These are phyloP conservation scores for Crotalus horridus DNA, from an alignment of 2,113 vertebrate species.

Conservation along the genomic window DNA sequence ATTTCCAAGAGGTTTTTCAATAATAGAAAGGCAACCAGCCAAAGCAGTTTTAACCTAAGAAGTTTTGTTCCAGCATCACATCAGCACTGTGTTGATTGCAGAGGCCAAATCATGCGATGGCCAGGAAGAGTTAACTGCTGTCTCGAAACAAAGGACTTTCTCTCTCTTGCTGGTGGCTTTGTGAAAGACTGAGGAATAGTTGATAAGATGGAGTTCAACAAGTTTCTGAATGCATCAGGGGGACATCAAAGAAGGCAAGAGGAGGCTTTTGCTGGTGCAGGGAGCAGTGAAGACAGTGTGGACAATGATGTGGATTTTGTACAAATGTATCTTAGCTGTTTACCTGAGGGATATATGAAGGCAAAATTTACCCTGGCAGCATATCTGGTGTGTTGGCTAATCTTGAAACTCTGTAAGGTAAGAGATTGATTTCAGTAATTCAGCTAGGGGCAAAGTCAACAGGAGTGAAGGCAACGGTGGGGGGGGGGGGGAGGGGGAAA, in stretches of 20 bases:
- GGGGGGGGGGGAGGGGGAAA: not conserved
- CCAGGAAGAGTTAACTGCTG: constrained; percentile 32
- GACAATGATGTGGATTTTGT: constrained; percentile 49
- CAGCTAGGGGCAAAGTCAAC: not conserved
- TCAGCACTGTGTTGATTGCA: constrained; percentile 43
- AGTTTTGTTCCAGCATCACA: constrained; percentile 49
- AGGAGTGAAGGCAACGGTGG: not conserved
- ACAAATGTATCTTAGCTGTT: constrained; percentile 51
- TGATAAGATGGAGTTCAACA: constrained; percentile 55
- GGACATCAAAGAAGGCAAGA: constrained; percentile 40
- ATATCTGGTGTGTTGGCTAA: constrained; percentile 66
- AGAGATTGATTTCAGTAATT: constrained; percentile 32
- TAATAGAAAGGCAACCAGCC: constrained; percentile 55
- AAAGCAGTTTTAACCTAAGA: constrained; percentile 39
- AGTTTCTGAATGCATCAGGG: constrained; percentile 40
- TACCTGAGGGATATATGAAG: constrained; percentile 60
- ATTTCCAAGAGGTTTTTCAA: constrained; percentile 49
- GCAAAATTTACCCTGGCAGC: constrained; percentile 63
- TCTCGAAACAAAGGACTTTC: constrained; percentile 33
- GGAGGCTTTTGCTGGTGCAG: constrained; percentile 17
- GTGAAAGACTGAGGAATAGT: not conserved
- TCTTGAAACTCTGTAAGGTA: constrained; percentile 76
- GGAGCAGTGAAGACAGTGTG: constrained; percentile 1
- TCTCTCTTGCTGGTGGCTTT: constrained; percentile 35
- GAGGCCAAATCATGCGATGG: constrained; percentile 30